Percentiles rank a stretch among this genome's conserved stretches.
These are phyloP conservation scores for Nysson spinosus DNA, from an alignment of 2,888 invertebrate species.

Conservation along the genomic window DNA sequence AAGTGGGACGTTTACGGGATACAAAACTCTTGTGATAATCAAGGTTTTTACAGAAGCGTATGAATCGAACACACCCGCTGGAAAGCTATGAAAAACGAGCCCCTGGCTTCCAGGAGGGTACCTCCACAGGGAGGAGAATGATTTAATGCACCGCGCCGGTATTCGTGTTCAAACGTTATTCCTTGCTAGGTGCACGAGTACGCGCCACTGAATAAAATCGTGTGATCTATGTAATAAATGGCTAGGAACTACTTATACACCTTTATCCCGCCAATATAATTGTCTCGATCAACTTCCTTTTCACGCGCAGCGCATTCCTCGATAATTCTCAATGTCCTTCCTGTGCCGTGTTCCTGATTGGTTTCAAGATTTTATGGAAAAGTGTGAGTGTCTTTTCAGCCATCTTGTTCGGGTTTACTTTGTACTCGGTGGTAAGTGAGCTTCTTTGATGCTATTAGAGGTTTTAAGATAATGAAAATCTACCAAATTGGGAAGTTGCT, in stretches of 20 bases:
- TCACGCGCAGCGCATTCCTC: no score
- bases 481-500: no score
- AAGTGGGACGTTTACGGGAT: no score
- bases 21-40: constrained; percentile 13
- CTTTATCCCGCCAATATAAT: constrained; percentile 8
- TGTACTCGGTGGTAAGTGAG: no score
- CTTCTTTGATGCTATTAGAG: no score
- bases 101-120: constrained; percentile 5
- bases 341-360: no score
- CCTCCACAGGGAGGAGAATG: constrained; percentile 19
- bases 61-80: constrained; percentile 21
- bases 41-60: constrained; percentile 18
- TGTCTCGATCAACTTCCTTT: constrained; percentile 24
- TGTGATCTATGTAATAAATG: constrained; percentile 25
- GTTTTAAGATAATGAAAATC: no score
- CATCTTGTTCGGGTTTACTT: no score
- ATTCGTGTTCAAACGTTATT: constrained; percentile 6
- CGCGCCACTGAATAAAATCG: constrained; percentile 33
- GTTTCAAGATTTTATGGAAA: neutral
- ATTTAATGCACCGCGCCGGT: constrained; percentile 34
- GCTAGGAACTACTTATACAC: constrained; percentile 6
- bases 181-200: constrained; percentile 20
- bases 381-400: no score
- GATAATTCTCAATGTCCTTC: no score
- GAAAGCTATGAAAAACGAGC: constrained; percentile 41